These are phyloP conservation scores for Macrophya annulata DNA, from an alignment of 2,888 invertebrate genomes.

Conservation along the genomic window DNA sequence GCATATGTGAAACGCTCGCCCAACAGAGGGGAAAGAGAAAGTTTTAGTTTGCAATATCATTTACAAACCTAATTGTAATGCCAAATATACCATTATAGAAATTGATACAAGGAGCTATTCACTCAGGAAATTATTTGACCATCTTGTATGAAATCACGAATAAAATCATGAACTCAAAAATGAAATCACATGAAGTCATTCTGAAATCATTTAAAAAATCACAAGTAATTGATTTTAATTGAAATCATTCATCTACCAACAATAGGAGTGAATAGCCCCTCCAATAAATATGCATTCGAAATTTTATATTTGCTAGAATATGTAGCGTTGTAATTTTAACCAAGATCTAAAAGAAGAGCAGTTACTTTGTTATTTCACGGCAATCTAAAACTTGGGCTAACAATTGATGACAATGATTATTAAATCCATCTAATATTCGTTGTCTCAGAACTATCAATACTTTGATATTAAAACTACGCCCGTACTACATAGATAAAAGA, in stretches of 20 bases:
- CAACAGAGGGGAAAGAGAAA: background rate
- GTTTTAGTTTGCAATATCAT: background rate
- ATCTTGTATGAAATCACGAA: too few species aligned
- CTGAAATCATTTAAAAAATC: too few species aligned
- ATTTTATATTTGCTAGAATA: background rate
- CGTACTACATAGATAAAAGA: background rate
- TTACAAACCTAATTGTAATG: background rate
- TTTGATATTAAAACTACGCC: constrained; percentile 31
- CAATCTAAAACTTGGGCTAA: background rate
- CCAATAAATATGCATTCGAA: background rate
- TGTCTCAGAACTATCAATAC: constrained; percentile 21
- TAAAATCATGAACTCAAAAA: too few species aligned
- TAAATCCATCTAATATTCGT: constrained; percentile 11
- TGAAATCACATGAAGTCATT: too few species aligned
- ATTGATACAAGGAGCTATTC: background rate
- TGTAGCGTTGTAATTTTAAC: background rate
- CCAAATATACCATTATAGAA: background rate
- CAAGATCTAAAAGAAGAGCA: background rate
- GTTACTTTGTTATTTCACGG: background rate
- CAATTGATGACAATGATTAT: background rate
- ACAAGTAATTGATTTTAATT: background rate
- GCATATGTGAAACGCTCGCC: background rate
- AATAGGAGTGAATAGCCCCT: too few species aligned
- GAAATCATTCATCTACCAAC: too few species aligned
- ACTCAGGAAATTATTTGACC: too few species aligned